phyloP scores from a whole-genome alignment of 2,113 vertebrate species.

The Peromyscus maniculatus region DNA sequence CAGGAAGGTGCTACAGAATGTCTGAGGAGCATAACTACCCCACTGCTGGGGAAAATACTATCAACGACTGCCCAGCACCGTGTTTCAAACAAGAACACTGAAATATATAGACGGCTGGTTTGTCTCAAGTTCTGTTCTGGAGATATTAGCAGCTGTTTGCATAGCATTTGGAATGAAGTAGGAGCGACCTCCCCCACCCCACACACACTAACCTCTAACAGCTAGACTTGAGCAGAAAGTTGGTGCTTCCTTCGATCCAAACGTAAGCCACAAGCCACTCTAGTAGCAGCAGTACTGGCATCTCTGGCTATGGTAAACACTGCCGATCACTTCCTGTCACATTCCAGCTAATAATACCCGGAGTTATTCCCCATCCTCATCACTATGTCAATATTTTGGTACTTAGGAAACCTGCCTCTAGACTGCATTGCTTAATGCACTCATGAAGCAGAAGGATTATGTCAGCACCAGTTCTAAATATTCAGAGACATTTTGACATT shows the following conservation, averaged over 20 bases:
- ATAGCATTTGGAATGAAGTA: neutral
- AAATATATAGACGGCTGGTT: neutral
- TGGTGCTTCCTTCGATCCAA: neutral
- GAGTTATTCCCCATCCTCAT: neutral
- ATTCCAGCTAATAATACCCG: neutral
- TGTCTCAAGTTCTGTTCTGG: neutral
- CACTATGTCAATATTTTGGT: neutral
- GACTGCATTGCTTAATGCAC: neutral
- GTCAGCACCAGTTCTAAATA: neutral
- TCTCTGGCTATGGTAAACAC: neutral
- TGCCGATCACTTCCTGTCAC: neutral
- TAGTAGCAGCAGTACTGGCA: neutral
- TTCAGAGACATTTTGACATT: neutral
- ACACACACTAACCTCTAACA: neutral
- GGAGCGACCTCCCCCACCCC: neutral
- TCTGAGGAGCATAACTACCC: neutral
- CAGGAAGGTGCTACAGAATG: too few species aligned
- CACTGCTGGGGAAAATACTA: neutral
- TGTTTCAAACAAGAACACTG: neutral
- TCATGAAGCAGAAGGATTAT: neutral
- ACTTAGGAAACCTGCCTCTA: neutral
- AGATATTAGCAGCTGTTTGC: neutral
- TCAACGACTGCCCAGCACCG: too few species aligned
- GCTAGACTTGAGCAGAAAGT: neutral
- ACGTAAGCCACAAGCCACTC: neutral